A percentile compares a stretch with the other conserved stretches of the same genome.
These are phyloP conservation scores for Pelobates fuscus DNA, from an alignment of 2,113 vertebrate genomes.

Conservation along the genomic window DNA sequence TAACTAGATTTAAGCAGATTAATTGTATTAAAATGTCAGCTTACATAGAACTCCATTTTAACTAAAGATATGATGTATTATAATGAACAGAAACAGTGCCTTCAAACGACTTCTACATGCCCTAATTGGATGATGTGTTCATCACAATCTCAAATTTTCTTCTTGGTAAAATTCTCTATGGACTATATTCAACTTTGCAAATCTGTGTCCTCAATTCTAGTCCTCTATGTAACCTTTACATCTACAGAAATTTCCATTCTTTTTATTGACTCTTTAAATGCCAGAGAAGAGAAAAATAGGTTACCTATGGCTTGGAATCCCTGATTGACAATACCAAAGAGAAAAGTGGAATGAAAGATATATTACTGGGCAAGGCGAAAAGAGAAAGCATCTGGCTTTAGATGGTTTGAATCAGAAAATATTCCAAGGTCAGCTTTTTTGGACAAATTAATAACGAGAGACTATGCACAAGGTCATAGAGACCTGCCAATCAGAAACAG, in stretches of 20 bases:
- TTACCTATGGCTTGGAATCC: too few relatives aligned
- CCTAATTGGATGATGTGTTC: slow-evolving; percentile 23
- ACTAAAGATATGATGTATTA: background rate
- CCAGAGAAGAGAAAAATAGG: background rate
- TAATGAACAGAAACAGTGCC: background rate
- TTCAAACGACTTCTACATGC: background rate
- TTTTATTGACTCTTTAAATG: background rate
- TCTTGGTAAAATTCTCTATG: slow-evolving; percentile 14
- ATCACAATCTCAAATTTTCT: slow-evolving; percentile 7
- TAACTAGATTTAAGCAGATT: too few relatives aligned
- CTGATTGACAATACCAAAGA: too few relatives aligned
- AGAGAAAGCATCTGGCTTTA: too few relatives aligned
- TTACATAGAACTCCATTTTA: slow-evolving; percentile 12
- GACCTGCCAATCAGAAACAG: too few relatives aligned
- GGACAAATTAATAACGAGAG: too few relatives aligned
- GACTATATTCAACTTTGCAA: slow-evolving; percentile 1
- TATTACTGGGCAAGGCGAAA: too few relatives aligned
- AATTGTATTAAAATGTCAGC: too few relatives aligned
- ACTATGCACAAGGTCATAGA: too few relatives aligned
- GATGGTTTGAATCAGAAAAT: too few relatives aligned
- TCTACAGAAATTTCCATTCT: background rate
- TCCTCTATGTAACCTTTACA: slow-evolving; percentile 27
- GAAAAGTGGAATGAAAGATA: too few relatives aligned
- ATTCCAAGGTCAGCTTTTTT: too few relatives aligned
- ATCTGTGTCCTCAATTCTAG: slow-evolving; percentile 24